phyloP scores from a whole-genome alignment of 2,797 vertebrate species.

The Sebastolobus altivelis region DNA sequence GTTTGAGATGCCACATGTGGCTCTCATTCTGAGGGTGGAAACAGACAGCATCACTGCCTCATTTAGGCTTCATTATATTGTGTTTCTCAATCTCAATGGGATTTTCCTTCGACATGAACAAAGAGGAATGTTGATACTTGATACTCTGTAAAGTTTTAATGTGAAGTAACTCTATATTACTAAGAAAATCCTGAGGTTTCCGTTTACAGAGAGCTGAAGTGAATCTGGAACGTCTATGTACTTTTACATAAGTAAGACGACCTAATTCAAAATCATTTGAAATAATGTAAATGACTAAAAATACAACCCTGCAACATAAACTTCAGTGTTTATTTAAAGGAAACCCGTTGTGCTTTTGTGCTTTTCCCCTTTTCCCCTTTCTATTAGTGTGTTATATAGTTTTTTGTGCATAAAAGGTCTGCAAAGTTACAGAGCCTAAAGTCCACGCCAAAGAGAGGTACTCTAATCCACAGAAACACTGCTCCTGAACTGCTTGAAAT shows the following conservation, averaged over 20 bases:
- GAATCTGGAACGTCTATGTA: background rate
- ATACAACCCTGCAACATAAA: background rate
- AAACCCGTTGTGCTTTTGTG: background rate
- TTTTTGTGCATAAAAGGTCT: background rate
- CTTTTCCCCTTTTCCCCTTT: background rate
- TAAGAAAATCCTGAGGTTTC: background rate
- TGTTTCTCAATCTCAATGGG: conserved; percentile 41
- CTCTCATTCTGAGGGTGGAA: conserved; percentile 75
- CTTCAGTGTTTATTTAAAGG: no score
- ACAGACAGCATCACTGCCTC: conserved; percentile 56
- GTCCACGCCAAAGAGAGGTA: background rate
- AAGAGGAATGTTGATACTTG: conserved; percentile 36
- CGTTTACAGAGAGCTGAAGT: background rate
- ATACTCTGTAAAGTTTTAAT: conserved; percentile 9
- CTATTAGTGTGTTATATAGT: background rate
- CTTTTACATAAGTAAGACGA: background rate
- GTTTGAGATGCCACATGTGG: conserved; percentile 73
- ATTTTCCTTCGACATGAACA: conserved; percentile 54
- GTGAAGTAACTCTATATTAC: background rate
- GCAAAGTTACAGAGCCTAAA: background rate
- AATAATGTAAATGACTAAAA: background rate
- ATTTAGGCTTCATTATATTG: conserved; percentile 63
- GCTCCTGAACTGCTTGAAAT: no score
- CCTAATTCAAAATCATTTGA: background rate
- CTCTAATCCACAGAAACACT: no score